Conservation (phyloP, 2,797 vertebrate species). For the Hippopotamyrus pictus region DNA sequence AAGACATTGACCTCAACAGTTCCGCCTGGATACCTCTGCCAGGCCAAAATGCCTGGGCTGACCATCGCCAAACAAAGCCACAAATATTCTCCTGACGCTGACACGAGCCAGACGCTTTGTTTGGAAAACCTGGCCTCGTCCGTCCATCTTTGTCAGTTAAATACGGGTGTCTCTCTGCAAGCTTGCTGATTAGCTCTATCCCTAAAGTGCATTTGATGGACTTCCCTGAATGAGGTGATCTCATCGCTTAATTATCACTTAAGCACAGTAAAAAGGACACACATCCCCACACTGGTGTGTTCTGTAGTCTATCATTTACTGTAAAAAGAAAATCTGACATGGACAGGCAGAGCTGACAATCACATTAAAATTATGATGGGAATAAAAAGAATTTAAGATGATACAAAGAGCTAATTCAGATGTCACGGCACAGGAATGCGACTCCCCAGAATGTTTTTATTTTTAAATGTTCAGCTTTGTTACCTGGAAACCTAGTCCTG, state of each 20-base stretch:
- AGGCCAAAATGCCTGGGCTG: background rate
- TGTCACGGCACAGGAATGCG: constrained; percentile 28
- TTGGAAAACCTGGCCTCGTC: background rate
- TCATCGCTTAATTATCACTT: constrained; percentile 21
- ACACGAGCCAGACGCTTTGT: background rate
- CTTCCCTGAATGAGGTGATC: constrained; percentile 21
- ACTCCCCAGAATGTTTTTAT: constrained; percentile 29
- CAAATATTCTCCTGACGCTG: background rate
- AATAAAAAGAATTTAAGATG: constrained; percentile 26
- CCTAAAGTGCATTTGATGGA: constrained; percentile 23
- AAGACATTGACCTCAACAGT: constrained; percentile 7
- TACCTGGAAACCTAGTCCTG: constrained; percentile 44
- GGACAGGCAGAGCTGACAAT: constrained; percentile 17
- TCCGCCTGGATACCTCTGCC: background rate
- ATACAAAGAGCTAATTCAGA: constrained; percentile 22
- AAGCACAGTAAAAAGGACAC: constrained; percentile 17
- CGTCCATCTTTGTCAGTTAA: constrained; percentile 10
- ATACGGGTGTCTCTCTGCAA: background rate
- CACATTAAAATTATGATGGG: constrained; percentile 11
- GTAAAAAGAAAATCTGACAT: background rate
- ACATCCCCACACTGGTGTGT: background rate
- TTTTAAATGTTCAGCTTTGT: constrained; percentile 27
- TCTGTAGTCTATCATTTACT: background rate
- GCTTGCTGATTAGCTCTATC: constrained; percentile 16
- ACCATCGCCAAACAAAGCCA: constrained; percentile 1